These are phyloP conservation scores for Sarotherodon lohbergeri DNA, from an alignment of 2,113 vertebrate genomes.

Conservation along the genomic window DNA sequence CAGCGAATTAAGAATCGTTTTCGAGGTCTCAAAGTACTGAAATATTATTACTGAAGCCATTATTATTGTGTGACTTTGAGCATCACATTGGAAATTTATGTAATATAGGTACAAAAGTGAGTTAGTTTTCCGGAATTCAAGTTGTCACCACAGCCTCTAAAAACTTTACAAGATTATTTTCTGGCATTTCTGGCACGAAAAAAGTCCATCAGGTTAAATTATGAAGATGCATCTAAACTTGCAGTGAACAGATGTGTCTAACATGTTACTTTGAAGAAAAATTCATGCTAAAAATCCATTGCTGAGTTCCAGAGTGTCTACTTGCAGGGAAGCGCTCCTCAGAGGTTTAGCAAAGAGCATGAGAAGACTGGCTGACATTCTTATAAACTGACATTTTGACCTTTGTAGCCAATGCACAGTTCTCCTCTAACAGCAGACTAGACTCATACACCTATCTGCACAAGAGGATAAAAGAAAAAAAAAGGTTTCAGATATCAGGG, in stretches of 20 bases:
- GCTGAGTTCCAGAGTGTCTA: neutral
- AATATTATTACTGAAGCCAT: neutral
- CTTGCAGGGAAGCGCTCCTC: neutral
- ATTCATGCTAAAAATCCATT: neutral
- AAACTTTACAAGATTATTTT: neutral
- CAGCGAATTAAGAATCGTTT: neutral
- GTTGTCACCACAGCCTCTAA: neutral
- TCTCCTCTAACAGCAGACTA: neutral
- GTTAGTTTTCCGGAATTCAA: neutral
- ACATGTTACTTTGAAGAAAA: neutral
- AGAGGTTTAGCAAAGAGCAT: neutral
- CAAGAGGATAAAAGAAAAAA: neutral
- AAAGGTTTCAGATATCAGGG: conserved; percentile 1
- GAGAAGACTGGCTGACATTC: neutral
- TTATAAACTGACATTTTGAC: conserved; percentile 28
- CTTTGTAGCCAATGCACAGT: neutral
- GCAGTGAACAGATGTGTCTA: neutral
- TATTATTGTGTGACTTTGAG: neutral
- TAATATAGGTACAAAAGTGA: neutral
- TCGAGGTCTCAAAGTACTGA: neutral
- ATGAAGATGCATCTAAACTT: neutral
- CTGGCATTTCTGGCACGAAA: neutral
- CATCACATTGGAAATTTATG: neutral
- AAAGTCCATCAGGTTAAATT: neutral
- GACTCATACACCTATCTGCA: neutral